phyloP scores from a whole-genome alignment of 2,797 vertebrate genomes.

The Chaetophractus vellerosus region DNA sequence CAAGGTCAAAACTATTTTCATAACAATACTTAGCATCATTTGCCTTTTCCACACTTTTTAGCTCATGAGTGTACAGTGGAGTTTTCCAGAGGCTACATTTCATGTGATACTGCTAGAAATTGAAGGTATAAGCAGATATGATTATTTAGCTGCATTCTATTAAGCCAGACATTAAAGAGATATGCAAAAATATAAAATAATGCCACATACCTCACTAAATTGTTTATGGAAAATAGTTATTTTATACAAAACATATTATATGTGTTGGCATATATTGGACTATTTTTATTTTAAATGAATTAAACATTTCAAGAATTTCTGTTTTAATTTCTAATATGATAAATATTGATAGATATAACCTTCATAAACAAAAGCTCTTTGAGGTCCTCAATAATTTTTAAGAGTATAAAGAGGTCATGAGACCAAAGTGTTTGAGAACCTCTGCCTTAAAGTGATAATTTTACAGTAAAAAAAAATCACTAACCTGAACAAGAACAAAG shows the following conservation, averaged over 20 bases:
- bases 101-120: neutral
- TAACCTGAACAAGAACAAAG: conserved; percentile 98
- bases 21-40: neutral
- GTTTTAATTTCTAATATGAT: conserved; percentile 18
- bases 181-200: neutral
- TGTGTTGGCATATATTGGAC: neutral
- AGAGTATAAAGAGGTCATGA: neutral
- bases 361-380: neutral
- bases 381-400: neutral
- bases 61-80: neutral
- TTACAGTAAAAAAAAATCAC: conserved; percentile 69
- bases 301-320: neutral
- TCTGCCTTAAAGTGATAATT: neutral
- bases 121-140: neutral
- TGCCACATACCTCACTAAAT: neutral
- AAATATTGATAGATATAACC: neutral
- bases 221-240: neutral
- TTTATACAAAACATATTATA: conserved; percentile 18
- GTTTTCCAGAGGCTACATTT: conserved; percentile 28
- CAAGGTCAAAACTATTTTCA: neutral
- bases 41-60: neutral
- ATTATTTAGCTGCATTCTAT: neutral
- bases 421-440: neutral
- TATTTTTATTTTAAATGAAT: conserved; percentile 38
- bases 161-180: neutral